Conservation (phyloP, 1,140 invertebrate species). For the Lycorma delicatula region DNA sequence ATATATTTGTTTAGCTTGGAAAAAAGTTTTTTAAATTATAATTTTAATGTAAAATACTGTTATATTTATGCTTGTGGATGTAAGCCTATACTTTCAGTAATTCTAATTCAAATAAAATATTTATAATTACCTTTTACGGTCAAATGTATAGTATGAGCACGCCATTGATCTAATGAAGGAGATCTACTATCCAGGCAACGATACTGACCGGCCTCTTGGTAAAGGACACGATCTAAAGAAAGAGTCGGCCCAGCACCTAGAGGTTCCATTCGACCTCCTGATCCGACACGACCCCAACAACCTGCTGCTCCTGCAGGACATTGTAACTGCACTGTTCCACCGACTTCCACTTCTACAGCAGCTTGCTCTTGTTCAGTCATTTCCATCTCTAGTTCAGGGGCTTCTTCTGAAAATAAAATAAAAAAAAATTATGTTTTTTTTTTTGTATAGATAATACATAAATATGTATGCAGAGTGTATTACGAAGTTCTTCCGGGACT, state of each 20-base stretch:
- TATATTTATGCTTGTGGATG: no score
- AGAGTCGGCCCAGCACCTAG: conserved; percentile 49
- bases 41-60: no score
- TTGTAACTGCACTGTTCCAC: conserved; percentile 71
- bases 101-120: no score
- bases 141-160: conserved; percentile 43
- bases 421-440: no score
- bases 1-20: no score
- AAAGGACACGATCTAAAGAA: conserved; percentile 56
- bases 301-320: conserved; percentile 61
- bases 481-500: no score
- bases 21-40: no score
- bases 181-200: conserved; percentile 53
- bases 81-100: no score
- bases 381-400: conserved; percentile 41
- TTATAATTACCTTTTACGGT: conserved; percentile 45
- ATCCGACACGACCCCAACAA: conserved; percentile 40
- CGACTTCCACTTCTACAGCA: conserved; percentile 64
- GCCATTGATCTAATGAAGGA: conserved; percentile 41
- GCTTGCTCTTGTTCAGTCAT: conserved; percentile 40
- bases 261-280: conserved; percentile 31
- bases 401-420: conserved; percentile 41
- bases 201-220: conserved; percentile 67
- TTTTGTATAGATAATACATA: no score
- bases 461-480: no score